A percentile compares a stretch with the other conserved stretches of the same genome.
These are phyloP conservation scores for Leptarthrus brevirostris DNA, from an alignment of 2,888 invertebrate species.

Conservation along the genomic window DNA sequence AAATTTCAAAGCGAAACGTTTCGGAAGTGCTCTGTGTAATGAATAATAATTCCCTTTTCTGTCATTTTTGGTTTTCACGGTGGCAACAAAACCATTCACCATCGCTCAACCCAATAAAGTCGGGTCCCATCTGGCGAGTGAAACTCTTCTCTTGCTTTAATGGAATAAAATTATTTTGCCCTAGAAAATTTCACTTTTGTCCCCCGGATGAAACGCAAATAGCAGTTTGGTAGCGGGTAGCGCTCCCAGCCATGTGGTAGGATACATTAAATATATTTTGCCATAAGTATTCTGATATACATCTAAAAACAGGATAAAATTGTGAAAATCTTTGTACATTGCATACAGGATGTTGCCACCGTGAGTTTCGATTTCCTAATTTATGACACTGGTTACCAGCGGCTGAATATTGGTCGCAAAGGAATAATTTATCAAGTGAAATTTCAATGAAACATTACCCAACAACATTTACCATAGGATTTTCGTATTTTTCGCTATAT, in stretches of 20 bases:
- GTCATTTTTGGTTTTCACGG: constrained; percentile 17
- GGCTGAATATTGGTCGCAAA: neutral
- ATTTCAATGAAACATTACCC: neutral
- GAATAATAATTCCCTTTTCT: constrained; percentile 31
- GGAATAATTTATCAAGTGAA: neutral
- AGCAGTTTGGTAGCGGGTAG: no score
- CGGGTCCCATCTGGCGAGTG: constrained; percentile 16
- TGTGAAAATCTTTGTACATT: no score
- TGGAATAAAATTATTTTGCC: constrained; percentile 38
- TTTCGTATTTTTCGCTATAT: no score
- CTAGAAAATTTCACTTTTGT: constrained; percentile 29
- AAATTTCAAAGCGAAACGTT: constrained; percentile 21
- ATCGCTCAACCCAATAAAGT: constrained; percentile 4
- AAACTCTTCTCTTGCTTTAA: constrained; percentile 23
- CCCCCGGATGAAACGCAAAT: neutral
- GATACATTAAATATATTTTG: no score
- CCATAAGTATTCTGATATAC: no score
- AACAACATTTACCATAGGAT: neutral
- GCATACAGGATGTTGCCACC: neutral
- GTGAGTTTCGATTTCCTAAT: neutral
- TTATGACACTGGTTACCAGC: neutral
- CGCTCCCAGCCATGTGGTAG: no score
- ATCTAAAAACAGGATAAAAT: no score
- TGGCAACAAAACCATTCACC: constrained; percentile 7
- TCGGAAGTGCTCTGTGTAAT: constrained; percentile 34